Evolutionary conservation across 1,140 invertebrate genomes (phyloP), one percentile per base, ranked within the genome.

Genomic region (Nebria ingens): DNA sequence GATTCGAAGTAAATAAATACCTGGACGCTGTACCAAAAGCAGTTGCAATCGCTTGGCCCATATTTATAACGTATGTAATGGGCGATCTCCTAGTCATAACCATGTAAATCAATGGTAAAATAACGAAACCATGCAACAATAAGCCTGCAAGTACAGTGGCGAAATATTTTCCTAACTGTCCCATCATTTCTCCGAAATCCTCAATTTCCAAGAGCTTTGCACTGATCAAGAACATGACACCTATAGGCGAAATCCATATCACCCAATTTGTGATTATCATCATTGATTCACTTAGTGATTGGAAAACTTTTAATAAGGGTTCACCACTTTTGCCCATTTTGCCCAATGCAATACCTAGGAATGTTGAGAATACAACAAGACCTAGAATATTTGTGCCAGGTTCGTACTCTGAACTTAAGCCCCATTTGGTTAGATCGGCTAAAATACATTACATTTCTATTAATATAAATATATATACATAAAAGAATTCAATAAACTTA

Each of bases 111-210:
- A 77, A 56, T 0, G 89, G 88, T 2, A 93, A 71, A 12, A 89
- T 67, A 2, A 91, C 63, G 54, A 89, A 81, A 3, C 87, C 87
- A 63, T 93, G 91, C 51, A 91, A 79, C 34, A 83, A 74, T 0
- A 93, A 72, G n/a, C 89, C 90, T 19, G 81, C 61, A 2, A 91
- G 60, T 0, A 93, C 90, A 0, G 89, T 92, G 6, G 85, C 57
- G 62, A 90, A 87, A 64, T 91, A 93, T 71, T 87, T 74, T 40
- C 90, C 90, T n/a, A 93, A 71, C 64, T 86, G 82, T 53, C 80
- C 77, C 34, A 89, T 76, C 38, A 90, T 79, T 2, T 79, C 75
- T 1, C 74, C 75, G 55, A 92, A 78, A 62, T 88, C 82, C 29
- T 87, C 76, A 78, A 92, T 90, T 62, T 84, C 85, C 6, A 90